Base-by-base conservation (phyloP, 2,888 invertebrate species). In the Tineola bisselliella region DNA sequence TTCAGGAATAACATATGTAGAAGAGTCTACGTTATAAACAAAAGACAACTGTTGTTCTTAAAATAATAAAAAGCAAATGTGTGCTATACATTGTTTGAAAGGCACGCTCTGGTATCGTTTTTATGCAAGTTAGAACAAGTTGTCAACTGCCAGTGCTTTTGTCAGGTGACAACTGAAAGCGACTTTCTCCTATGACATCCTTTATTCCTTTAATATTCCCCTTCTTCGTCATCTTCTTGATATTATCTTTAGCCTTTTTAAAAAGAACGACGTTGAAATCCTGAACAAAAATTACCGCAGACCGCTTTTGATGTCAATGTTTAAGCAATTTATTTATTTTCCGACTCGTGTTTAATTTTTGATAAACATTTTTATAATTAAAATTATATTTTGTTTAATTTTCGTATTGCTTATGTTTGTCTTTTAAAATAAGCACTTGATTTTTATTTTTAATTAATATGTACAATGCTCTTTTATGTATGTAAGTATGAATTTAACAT, bases 121-220 rank as follows among this genome's bases (percentile, higher is more conserved):
- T 54, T 54, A 54, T 54, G 54, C 54, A 54, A 54, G 19, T 25
- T 54, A 25, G 25, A 54, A 54, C 54, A 54, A 54, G 54, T 18
- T 54, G 54, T 54, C 54, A 54, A 12, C 54, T 25, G 54, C 25
- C 54, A 54, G 19, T 54, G 54, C 25, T 25, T 48, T 48, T 48
- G 48, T 48, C 48, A 48, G 48, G 15, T 48, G 48, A 48, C 48
- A 48, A 48, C 48, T 48, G 48, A 48, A 54, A 54, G 54, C 25
- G 54, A 54, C 4, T 6, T n/a, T 25, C 54, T 19, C 54, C 25
- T 54, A 54, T 25, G n/a, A 54, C 54, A 54, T 54, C 25, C 54
- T 54, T 54, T 54, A 54, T 54, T 25, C 54, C 54, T 54, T 54
- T 54, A 54, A 19, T 48, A 48, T 25, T 54, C 25, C 54, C 54